These are phyloP conservation scores for Drosophila phalerata DNA, from an alignment of 2,888 invertebrate genomes.

Conservation along the genomic window DNA sequence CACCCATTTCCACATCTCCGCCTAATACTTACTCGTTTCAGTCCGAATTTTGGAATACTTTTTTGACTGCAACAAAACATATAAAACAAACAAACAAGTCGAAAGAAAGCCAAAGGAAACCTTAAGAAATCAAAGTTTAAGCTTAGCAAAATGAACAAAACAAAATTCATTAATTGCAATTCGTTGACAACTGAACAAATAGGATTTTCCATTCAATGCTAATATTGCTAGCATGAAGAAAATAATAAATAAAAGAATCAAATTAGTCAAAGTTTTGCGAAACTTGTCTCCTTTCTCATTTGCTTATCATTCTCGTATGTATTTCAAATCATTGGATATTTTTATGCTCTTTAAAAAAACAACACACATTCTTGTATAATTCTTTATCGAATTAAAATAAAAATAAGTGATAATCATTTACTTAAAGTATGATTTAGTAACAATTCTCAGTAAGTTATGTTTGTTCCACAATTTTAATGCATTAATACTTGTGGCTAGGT, in stretches of 20 bases:
- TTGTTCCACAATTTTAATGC: not conserved
- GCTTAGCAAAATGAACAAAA: not conserved
- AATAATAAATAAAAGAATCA: not conserved
- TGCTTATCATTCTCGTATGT: not conserved
- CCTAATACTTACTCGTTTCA: not conserved
- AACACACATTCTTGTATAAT: too few species aligned
- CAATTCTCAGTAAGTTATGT: too few species aligned
- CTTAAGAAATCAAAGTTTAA: conserved; percentile 6
- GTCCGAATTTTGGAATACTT: not conserved
- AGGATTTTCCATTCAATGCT: not conserved
- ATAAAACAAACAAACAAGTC: not conserved
- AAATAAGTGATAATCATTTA: too few species aligned
- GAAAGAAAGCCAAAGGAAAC: not conserved
- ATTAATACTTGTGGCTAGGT: not conserved
- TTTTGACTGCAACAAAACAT: not conserved
- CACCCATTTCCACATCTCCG: not conserved
- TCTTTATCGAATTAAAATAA: too few species aligned
- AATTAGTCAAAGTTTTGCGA: not conserved
- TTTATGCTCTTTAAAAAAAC: too few species aligned
- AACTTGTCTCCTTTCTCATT: not conserved
- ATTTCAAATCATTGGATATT: not conserved
- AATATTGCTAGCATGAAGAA: not conserved
- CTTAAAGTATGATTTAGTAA: too few species aligned
- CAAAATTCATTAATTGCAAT: conserved; percentile 6
- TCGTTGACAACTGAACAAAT: conserved; percentile 1